Conservation (phyloP, 2,113 vertebrate genomes). For the Elachura formosa region DNA sequence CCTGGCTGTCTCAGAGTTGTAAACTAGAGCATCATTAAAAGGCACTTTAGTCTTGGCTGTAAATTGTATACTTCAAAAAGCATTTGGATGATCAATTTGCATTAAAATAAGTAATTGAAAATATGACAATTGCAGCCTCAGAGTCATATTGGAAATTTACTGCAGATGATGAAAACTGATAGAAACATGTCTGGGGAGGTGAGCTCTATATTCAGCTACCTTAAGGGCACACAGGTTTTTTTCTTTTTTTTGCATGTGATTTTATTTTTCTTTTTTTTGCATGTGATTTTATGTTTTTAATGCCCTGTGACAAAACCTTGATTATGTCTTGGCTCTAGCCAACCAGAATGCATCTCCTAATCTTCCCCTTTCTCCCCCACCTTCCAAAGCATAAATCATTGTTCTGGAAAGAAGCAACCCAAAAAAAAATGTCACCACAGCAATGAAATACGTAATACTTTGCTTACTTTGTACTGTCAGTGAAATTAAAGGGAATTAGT, state of each 20-base stretch:
- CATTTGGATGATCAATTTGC: not conserved
- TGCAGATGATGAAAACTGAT: not conserved
- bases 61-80: conserved; percentile 14
- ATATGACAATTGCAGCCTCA: not conserved
- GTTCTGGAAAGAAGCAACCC: not conserved
- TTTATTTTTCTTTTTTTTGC: not conserved
- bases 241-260: not conserved
- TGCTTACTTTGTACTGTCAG: not conserved
- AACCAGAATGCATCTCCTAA: not conserved
- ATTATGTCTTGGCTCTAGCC: not conserved
- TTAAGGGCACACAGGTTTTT: not conserved
- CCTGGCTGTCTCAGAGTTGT: not conserved
- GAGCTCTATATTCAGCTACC: not conserved
- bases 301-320: not conserved
- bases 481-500: not conserved
- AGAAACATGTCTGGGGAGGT: not conserved
- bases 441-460: not conserved
- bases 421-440: not conserved
- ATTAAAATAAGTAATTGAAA: conserved; percentile 21
- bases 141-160: not conserved
- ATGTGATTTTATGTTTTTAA: not conserved
- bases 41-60: conserved; percentile 27
- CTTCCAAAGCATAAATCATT: not conserved
- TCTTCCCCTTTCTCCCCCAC: not conserved
- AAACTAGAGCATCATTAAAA: conserved; percentile 31